These are phyloP conservation scores for Oxygymnocypris stewartii DNA, from an alignment of 2,113 vertebrate species.

Conservation along the genomic window DNA sequence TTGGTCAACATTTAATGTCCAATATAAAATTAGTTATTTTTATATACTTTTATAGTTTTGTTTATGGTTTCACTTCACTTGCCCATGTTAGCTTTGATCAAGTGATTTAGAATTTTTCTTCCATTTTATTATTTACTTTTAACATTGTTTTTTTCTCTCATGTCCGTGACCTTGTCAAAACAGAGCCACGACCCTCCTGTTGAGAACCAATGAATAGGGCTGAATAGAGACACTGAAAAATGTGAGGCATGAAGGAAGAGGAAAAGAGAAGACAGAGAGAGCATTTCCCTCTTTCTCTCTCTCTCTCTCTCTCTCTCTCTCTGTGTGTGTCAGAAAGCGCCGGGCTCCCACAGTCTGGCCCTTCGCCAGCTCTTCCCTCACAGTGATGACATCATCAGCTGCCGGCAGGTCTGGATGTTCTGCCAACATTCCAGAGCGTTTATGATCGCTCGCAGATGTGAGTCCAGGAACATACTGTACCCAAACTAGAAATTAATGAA, in stretches of 20 bases:
- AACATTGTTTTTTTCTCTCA: not conserved
- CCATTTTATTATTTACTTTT: not conserved
- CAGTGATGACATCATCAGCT: slow-evolving; percentile 94
- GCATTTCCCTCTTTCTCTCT: slow-evolving; percentile 45
- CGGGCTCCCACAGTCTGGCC: slow-evolving; percentile 73
- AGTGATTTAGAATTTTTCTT: not conserved
- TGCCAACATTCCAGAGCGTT: slow-evolving; percentile 99
- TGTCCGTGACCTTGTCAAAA: not conserved
- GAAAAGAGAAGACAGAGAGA: slow-evolving; percentile 16
- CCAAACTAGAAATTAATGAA: slow-evolving; percentile 99
- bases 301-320: slow-evolving; percentile 52
- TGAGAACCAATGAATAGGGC: not conserved
- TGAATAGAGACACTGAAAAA: slow-evolving; percentile 57
- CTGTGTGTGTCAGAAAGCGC: slow-evolving; percentile 54
- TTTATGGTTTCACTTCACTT: not conserved
- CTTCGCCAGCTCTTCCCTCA: slow-evolving; percentile 83
- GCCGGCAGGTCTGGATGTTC: slow-evolving; percentile 99
- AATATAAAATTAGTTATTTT: not conserved
- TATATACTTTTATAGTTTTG: not conserved
- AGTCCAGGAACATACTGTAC: slow-evolving; percentile 99
- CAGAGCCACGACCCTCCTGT: not conserved
- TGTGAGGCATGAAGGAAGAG: slow-evolving; percentile 60
- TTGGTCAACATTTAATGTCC: not conserved
- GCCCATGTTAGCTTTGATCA: not conserved
- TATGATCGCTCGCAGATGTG: slow-evolving; percentile 99